Evolutionary conservation across 2,797 vertebrate species (phyloP).

Genomic region (Danio choprae): DNA sequence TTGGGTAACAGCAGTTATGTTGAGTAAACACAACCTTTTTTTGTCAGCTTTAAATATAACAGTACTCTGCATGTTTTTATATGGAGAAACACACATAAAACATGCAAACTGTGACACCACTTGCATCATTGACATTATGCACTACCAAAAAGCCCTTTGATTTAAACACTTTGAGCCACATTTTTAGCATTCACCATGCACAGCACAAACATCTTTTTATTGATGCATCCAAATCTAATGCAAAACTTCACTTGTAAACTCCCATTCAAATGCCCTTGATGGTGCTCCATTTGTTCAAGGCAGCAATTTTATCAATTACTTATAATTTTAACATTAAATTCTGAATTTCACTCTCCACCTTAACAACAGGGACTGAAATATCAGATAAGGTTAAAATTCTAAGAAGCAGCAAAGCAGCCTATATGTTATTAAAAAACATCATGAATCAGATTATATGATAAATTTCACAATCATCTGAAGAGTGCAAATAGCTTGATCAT

Average conservation of each 20-base stretch:
- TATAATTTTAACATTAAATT: constrained; percentile 5
- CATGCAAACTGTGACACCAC: background rate
- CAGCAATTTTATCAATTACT: background rate
- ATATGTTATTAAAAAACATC: background rate
- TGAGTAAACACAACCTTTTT: background rate
- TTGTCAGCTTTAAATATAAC: constrained; percentile 6
- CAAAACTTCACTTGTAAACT: background rate
- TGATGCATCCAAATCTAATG: background rate
- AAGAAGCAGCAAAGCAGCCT: constrained; percentile 37
- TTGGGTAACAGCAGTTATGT: background rate
- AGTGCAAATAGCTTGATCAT: constrained; percentile 34
- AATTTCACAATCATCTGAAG: constrained; percentile 15
- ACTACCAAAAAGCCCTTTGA: constrained; percentile 27
- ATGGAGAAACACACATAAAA: constrained; percentile 12
- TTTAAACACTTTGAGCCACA: constrained; percentile 8
- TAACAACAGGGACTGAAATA: constrained; percentile 9
- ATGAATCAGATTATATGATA: background rate
- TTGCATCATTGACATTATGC: constrained; percentile 4
- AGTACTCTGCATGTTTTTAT: constrained; percentile 9
- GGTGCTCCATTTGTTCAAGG: constrained; percentile 19
- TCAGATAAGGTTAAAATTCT: constrained; percentile 9
- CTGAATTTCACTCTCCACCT: background rate
- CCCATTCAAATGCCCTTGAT: background rate
- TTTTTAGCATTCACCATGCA: constrained; percentile 16
- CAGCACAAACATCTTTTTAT: background rate